phyloP scores from a whole-genome alignment of 2,113 vertebrate species.

The Indicator maculatus region DNA sequence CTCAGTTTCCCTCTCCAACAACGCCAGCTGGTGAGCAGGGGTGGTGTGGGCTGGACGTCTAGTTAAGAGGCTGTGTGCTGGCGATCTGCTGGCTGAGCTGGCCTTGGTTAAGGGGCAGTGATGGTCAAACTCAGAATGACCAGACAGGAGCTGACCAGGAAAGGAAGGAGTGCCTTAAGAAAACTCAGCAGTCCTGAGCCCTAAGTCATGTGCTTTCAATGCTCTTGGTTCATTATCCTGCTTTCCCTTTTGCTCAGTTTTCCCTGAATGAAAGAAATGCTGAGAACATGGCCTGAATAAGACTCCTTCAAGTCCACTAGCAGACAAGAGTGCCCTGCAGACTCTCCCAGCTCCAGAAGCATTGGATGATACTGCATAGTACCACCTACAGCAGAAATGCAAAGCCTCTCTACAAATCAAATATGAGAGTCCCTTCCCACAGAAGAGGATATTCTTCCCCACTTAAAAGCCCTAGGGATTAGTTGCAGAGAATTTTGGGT shows the following conservation, averaged over 20 bases:
- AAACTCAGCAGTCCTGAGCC: not conserved
- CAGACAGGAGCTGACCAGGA: not conserved
- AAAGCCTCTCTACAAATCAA: not conserved
- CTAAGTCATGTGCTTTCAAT: not conserved
- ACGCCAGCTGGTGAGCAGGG: constrained; percentile 24
- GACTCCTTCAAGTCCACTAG: accelerated
- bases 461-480: not conserved
- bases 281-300: not conserved
- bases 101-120: not conserved
- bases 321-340: not conserved
- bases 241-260: not conserved
- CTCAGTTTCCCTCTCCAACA: constrained; percentile 22
- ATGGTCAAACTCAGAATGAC: not conserved
- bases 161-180: not conserved
- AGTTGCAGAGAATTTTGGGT: not conserved
- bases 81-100: not conserved
- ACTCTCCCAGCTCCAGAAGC: not conserved
- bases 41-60: not conserved
- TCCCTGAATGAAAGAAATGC: not conserved
- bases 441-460: not conserved
- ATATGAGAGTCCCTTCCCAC: not conserved
- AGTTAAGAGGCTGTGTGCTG: not conserved
- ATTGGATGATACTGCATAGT: accelerated
- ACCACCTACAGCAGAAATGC: not conserved
- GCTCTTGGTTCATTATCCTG: not conserved